A percentile compares a stretch with the other conserved stretches of the same genome.
Evolutionary conservation across 2,113 vertebrate genomes (phyloP).

Genomic region (Dryoscopus gambensis): DNA sequence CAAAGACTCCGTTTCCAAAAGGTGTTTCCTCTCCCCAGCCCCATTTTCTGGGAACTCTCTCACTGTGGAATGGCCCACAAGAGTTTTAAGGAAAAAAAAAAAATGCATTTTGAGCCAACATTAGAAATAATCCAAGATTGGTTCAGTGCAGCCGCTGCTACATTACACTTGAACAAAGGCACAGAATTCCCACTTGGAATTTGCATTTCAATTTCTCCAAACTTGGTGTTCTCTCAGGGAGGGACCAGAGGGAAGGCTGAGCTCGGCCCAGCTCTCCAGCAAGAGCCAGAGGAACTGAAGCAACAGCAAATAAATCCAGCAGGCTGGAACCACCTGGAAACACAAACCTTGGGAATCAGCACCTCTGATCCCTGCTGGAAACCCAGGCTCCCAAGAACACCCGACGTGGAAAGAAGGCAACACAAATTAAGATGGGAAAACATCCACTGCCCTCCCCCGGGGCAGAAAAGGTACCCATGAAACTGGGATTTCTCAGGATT

Average conservation of each 20-base stretch:
- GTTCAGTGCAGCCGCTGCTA: neutral
- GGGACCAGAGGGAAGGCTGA: neutral
- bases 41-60: neutral
- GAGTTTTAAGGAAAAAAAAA: neutral
- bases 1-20: neutral
- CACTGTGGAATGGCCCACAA: neutral
- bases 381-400: neutral
- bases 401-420: neutral
- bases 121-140: neutral
- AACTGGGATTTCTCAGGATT: neutral
- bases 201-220: neutral
- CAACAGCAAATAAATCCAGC: neutral
- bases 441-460: neutral
- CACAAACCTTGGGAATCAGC: neutral
- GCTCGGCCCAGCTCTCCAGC: neutral
- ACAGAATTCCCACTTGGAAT: neutral
- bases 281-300: neutral
- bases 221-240: neutral
- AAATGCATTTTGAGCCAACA: neutral
- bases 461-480: neutral
- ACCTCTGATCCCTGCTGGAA: neutral
- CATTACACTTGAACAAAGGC: constrained; percentile 34
- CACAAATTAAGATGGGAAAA: neutral
- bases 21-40: neutral
- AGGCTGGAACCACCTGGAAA: neutral